These are phyloP conservation scores for Mormyrops attenuatus DNA, from an alignment of 2,797 vertebrate species.

Conservation along the genomic window DNA sequence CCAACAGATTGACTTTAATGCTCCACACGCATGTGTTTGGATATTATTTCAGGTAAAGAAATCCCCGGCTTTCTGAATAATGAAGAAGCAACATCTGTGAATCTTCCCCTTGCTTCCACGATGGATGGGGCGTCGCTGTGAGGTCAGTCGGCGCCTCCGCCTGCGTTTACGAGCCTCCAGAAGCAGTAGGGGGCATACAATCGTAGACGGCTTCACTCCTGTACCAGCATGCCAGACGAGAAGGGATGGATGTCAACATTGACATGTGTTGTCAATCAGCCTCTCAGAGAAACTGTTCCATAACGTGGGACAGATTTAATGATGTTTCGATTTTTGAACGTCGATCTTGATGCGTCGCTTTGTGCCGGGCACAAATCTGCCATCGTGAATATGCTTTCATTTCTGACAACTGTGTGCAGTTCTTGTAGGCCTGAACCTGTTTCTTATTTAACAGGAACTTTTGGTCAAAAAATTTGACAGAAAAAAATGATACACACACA, in stretches of 20 bases:
- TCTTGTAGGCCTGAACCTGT: neutral
- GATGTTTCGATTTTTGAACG: neutral
- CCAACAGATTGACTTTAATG: conserved; percentile 26
- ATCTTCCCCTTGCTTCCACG: neutral
- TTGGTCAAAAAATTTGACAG: neutral
- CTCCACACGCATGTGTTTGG: conserved; percentile 16
- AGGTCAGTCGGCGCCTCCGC: neutral
- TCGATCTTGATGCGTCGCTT: neutral
- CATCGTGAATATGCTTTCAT: neutral
- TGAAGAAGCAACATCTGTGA: conserved; percentile 24
- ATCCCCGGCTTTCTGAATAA: conserved; percentile 25
- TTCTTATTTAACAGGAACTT: neutral
- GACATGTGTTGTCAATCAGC: neutral
- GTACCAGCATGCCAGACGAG: neutral
- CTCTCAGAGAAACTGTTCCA: neutral
- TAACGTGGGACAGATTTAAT: neutral
- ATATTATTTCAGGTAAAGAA: conserved; percentile 20
- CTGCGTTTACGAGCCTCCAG: neutral
- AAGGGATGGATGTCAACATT: neutral
- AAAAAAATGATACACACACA: neutral
- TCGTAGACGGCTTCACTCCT: neutral
- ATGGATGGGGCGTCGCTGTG: conserved; percentile 11
- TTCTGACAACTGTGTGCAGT: neutral
- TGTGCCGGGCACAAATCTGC: neutral
- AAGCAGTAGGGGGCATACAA: neutral